A percentile compares a stretch with the other conserved stretches of the same genome.
Evolutionary conservation across 1,140 invertebrate genomes (phyloP).

Genomic region (Lepidostoma basale): DNA sequence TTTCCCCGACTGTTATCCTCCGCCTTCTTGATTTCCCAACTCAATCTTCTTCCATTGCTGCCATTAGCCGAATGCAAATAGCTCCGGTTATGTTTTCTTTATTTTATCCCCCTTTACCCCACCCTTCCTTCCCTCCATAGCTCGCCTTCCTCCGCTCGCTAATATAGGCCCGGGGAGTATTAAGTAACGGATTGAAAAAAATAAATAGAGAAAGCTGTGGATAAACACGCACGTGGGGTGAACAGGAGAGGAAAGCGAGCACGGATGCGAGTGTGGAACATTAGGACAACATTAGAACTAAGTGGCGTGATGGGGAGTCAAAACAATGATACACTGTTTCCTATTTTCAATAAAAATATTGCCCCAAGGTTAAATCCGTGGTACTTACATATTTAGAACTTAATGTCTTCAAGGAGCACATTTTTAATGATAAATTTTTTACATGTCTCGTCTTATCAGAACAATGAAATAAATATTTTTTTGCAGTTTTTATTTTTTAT

Average conservation of each 20-base stretch:
- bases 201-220: constrained; percentile 11
- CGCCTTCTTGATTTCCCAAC: constrained; percentile 31
- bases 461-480: background rate
- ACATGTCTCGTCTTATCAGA: background rate
- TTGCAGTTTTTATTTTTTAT: background rate
- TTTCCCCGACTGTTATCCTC: constrained; percentile 12
- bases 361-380: background rate
- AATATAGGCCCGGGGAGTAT: constrained; percentile 34
- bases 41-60: constrained; percentile 18
- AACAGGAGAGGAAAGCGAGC: background rate
- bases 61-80: constrained; percentile 47
- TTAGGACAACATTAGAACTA: constrained; percentile 24
- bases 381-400: background rate
- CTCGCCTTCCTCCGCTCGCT: constrained; percentile 25
- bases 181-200: constrained; percentile 28
- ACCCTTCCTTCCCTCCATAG: constrained; percentile 1
- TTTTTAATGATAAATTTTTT: too few species aligned
- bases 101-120: constrained; percentile 38
- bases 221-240: constrained; percentile 9
- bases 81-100: constrained; percentile 46
- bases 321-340: constrained; percentile 7
- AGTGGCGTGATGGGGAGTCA: constrained; percentile 3
- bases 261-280: background rate
- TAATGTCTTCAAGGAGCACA: too few species aligned
- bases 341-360: constrained; percentile 8